phyloP scores from a whole-genome alignment of 2,797 vertebrate species.

The Rhinogobio ventralis region DNA sequence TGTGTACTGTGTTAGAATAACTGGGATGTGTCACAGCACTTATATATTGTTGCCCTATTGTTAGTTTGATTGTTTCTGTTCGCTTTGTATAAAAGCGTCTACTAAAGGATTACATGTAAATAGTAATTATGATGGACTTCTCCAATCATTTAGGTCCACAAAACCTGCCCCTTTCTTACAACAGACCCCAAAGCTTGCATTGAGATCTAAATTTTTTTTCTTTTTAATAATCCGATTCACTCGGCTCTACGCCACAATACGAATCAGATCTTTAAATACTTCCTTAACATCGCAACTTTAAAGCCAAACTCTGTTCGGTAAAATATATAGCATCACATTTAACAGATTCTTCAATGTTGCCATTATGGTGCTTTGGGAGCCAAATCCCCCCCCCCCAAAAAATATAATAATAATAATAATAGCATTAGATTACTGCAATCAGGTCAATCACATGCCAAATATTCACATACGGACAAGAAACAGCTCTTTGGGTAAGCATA shows the following conservation, averaged over 20 bases:
- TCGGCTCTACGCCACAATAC: neutral
- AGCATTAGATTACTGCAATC: neutral
- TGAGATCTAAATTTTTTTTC: neutral
- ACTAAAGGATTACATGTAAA: no score
- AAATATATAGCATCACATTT: neutral
- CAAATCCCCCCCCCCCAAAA: no score
- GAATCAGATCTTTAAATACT: neutral
- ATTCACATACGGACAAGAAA: neutral
- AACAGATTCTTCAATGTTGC: neutral
- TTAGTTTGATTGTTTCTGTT: no score
- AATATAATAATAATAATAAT: no score
- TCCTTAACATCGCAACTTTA: neutral
- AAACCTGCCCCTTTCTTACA: neutral
- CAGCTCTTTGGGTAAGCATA: neutral
- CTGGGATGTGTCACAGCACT: no score
- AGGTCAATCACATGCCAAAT: neutral
- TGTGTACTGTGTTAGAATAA: no score
- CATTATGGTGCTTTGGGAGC: neutral
- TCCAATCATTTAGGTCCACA: neutral
- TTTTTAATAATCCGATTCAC: neutral
- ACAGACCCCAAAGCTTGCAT: neutral
- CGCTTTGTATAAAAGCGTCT: no score
- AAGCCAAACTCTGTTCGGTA: no score
- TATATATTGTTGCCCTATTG: no score
- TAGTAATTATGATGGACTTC: neutral